Base-by-base conservation (phyloP, 2,888 invertebrate species). In the Drosophila pseudotakahashii region DNA sequence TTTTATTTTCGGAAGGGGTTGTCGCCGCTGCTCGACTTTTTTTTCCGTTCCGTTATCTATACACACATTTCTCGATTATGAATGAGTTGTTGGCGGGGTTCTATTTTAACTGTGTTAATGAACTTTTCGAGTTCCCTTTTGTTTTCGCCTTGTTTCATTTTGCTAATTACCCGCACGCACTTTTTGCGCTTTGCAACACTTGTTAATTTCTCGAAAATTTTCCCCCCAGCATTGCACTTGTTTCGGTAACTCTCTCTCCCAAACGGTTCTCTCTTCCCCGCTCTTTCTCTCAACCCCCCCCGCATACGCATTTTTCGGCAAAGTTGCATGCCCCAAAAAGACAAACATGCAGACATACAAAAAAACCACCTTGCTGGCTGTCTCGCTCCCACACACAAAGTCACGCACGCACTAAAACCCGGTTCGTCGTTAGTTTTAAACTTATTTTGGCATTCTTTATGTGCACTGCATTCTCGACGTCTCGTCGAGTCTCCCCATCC, bases 361-460 rank as follows among this genome's bases (percentile, higher is more conserved):
- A 71, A 71, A 51, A 55, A 51, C 53, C 50, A 71, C 72, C 64
- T 57, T 68, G 55, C 70, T 51, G 32, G 7, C 59, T 41, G n/a
- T 44, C 50, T 36, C 66, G 59, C 50, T 59, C 62, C 26, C 34
- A 44, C 30, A 41, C 51, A 34, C 14, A 45, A 30, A 32, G 57
- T 39, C 26, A 36, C 58, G 47, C 45, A 68, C 57, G 50, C 63
- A 76, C 53, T 76, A 50, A 75, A 51, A 54, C 74, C 71, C 48
- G 48, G 54, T 48, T 62, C 63, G 79, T 77, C 84, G 84, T 84
- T 83, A 83, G 83, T 81, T 87, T 87, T 75, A 75, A 87, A 83
- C 87, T 87, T 87, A 76, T 87, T 85, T 88, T 81, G 82, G 85
- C 81, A 81, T 84, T 84, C 82, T 82, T 87, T 82, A 84, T 87